phyloP scores from a whole-genome alignment of 2,797 vertebrate genomes.

The Gambelia wislizenii region DNA sequence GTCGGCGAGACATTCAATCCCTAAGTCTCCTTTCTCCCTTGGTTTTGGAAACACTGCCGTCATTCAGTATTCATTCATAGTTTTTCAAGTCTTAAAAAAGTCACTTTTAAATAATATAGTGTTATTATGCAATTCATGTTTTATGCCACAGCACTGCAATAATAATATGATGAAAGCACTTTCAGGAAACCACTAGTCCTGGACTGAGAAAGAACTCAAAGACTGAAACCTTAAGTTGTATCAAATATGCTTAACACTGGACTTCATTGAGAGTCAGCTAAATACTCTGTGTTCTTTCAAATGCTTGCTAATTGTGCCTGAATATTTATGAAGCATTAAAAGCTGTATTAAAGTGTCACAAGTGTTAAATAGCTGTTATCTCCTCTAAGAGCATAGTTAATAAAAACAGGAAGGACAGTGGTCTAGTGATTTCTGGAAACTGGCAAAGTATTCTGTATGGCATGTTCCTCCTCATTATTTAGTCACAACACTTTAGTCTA shows the following conservation, averaged over 20 bases:
- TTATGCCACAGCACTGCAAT: conserved; percentile 32
- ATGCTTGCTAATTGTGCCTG: conserved; percentile 47
- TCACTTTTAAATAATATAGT: conserved; percentile 40
- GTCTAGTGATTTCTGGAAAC: neutral
- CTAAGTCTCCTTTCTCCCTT: conserved; percentile 45
- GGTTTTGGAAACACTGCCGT: conserved; percentile 33
- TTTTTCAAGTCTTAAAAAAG: conserved; percentile 34
- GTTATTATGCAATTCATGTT: conserved; percentile 40
- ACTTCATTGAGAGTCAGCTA: conserved; percentile 46
- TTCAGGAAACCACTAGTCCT: conserved; percentile 46
- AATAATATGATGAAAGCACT: conserved; percentile 49
- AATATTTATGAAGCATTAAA: conserved; percentile 49
- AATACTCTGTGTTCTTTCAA: conserved; percentile 44
- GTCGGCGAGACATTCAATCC: conserved; percentile 32
- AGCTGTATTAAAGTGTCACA: conserved; percentile 9
- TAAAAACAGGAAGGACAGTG: neutral
- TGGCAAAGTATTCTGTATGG: neutral
- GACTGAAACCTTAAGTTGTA: conserved; percentile 41
- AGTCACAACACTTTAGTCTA: neutral
- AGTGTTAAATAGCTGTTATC: conserved; percentile 35
- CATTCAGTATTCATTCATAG: conserved; percentile 52
- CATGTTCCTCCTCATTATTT: neutral
- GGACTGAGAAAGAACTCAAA: conserved; percentile 39
- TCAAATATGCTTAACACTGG: conserved; percentile 50
- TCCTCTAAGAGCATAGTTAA: conserved; percentile 31